A percentile compares a stretch with the other conserved stretches of the same genome.
phyloP scores from a whole-genome alignment of 2,113 vertebrate genomes.

The Varanus komodoensis region DNA sequence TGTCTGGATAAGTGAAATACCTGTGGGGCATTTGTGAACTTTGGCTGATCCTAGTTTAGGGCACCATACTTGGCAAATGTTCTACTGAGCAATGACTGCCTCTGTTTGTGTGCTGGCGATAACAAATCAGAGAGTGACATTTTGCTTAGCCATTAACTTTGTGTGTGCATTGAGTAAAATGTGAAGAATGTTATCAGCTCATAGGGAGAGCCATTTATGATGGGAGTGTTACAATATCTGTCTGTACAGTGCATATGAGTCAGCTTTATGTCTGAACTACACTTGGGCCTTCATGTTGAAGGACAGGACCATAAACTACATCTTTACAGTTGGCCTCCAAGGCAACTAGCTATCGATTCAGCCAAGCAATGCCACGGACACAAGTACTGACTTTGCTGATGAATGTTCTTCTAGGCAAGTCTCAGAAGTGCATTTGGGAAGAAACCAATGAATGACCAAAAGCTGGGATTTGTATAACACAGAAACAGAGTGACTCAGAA shows the following conservation, averaged over 20 bases:
- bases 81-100: not conserved
- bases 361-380: no score
- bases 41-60: not conserved
- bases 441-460: not conserved
- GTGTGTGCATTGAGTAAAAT: slow-evolving; percentile 7
- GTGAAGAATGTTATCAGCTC: slow-evolving; percentile 26
- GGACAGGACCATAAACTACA: not conserved
- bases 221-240: slow-evolving; percentile 14
- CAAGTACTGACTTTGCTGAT: not conserved
- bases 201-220: slow-evolving; percentile 1
- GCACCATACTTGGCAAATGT: not conserved
- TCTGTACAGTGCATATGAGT: not conserved
- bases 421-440: not conserved
- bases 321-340: not conserved
- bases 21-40: slow-evolving; percentile 20
- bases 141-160: slow-evolving; percentile 39
- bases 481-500: no score
- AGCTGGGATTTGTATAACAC: not conserved
- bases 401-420: not conserved
- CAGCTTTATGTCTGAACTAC: slow-evolving; percentile 9
- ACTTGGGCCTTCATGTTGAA: not conserved
- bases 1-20: not conserved
- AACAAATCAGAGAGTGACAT: not conserved
- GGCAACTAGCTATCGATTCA: not conserved
- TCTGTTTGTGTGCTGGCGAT: slow-evolving; percentile 14